These are phyloP conservation scores for Ashinkailepas kermadecensis DNA, from an alignment of 2,888 invertebrate genomes.

Conservation along the genomic window DNA sequence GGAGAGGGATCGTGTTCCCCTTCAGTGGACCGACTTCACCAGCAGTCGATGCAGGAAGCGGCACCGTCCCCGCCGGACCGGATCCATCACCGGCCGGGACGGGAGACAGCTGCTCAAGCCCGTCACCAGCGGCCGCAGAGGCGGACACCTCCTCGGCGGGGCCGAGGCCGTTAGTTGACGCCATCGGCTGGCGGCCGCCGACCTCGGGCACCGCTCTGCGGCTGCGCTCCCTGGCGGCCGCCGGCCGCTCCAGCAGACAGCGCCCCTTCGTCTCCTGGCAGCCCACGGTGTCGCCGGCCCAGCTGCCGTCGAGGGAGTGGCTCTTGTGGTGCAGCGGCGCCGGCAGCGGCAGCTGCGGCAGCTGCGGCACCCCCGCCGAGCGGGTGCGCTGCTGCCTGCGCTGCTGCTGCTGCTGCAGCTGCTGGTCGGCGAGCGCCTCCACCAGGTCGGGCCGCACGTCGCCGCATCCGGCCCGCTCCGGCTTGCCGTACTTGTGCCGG, in stretches of 20 bases:
- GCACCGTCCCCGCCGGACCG: too few relatives aligned
- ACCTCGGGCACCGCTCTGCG: too few relatives aligned
- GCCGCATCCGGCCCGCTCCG: constrained; percentile 11
- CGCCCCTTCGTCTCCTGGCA: background rate
- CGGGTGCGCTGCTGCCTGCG: constrained; percentile 1
- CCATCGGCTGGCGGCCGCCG: too few relatives aligned
- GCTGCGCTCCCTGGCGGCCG: background rate
- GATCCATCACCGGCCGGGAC: too few relatives aligned
- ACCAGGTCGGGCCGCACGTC: constrained; percentile 1
- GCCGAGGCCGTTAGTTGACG: too few relatives aligned
- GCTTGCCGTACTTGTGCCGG: constrained; percentile 24
- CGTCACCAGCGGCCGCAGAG: too few relatives aligned
- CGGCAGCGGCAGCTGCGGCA: background rate
- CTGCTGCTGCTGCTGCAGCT: background rate
- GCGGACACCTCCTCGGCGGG: too few relatives aligned
- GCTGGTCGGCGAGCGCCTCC: background rate
- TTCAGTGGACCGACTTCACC: too few relatives aligned
- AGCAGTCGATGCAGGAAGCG: too few relatives aligned
- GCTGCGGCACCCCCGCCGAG: background rate
- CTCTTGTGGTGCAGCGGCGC: background rate
- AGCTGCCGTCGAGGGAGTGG: background rate
- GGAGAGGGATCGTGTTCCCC: too few relatives aligned
- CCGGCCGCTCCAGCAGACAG: too few relatives aligned
- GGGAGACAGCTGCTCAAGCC: too few relatives aligned
- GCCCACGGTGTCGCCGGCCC: background rate